Conservation (phyloP, 2,113 vertebrate species). For the Mormoops blainvillei region DNA sequence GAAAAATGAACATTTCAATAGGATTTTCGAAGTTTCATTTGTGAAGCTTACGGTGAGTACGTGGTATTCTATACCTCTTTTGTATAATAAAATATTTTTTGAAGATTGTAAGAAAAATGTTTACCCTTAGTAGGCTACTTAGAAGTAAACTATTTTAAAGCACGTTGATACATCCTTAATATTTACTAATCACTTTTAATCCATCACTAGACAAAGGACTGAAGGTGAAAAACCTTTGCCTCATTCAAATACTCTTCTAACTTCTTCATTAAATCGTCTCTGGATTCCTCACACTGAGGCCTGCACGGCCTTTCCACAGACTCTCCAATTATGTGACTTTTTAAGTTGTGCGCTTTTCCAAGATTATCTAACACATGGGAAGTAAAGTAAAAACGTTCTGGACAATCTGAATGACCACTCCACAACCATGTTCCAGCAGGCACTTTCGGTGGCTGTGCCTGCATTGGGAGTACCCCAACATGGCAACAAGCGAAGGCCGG, state of each 20-base stretch:
- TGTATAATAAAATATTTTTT: background rate
- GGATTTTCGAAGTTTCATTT: background rate
- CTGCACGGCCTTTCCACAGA: background rate
- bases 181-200: background rate
- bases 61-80: background rate
- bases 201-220: background rate
- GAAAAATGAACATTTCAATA: constrained; percentile 19
- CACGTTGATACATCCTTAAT: background rate
- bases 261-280: background rate
- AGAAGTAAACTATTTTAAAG: background rate
- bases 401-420: background rate
- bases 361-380: background rate
- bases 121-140: background rate
- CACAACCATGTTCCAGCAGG: background rate
- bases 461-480: background rate
- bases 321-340: background rate
- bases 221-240: background rate
- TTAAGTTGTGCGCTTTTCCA: background rate
- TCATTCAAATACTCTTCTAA: background rate
- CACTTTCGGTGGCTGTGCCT: background rate
- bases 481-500: background rate
- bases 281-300: background rate
- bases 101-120: background rate
- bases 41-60: background rate
- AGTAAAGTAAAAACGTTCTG: background rate